Evolutionary conservation across 2,113 vertebrate species (phyloP).

Genomic region (Cyanoderma ruficeps): DNA sequence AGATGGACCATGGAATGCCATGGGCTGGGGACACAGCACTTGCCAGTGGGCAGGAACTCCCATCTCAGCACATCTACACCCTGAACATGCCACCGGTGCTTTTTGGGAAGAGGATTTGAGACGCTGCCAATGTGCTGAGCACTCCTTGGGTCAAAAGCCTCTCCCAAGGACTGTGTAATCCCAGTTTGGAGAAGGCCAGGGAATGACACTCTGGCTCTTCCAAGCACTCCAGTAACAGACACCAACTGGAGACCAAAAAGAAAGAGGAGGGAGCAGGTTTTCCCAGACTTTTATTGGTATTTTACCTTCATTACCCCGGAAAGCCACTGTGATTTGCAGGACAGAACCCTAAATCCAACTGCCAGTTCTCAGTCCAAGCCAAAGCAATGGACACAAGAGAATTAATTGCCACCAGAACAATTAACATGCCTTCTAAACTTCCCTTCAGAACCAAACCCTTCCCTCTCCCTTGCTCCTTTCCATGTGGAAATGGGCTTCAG

Average conservation of each 20-base stretch:
- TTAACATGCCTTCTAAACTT: neutral
- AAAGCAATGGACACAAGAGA: fast-evolving
- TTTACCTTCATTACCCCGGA: neutral
- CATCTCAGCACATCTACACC: fast-evolving
- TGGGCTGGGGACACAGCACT: neutral
- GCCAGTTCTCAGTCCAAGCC: neutral
- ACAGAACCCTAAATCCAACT: neutral
- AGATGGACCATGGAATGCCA: neutral
- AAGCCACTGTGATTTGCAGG: neutral
- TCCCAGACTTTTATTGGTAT: neutral
- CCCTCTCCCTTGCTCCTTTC: neutral
- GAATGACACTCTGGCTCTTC: neutral
- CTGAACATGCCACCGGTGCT: neutral
- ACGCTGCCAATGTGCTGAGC: neutral
- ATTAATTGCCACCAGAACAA: neutral
- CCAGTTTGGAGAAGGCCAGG: neutral
- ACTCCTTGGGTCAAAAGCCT: neutral
- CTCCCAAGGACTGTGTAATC: neutral
- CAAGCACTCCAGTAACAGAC: neutral
- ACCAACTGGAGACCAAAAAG: neutral
- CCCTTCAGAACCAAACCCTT: neutral
- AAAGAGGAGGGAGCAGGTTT: neutral
- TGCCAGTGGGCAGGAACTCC: fast-evolving
- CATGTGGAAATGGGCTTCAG: neutral
- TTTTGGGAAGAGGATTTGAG: neutral